phyloP scores from a whole-genome alignment of 2,797 vertebrate species.

The Decapterus maruadsi region DNA sequence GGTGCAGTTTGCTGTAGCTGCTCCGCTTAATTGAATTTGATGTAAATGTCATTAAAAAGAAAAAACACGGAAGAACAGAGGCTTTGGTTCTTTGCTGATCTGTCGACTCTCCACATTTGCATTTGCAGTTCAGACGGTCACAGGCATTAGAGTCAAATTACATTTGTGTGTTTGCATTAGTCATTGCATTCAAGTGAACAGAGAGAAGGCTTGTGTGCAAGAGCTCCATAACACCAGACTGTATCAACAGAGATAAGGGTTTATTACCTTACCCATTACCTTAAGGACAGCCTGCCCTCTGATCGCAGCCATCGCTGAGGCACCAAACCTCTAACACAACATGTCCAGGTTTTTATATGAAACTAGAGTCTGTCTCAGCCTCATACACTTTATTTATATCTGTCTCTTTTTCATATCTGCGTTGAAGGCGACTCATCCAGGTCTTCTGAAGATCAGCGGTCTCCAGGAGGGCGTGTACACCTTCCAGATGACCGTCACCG shows the following conservation, averaged over 20 bases:
- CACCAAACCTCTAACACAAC: not conserved
- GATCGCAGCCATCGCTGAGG: not conserved
- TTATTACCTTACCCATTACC: conserved; percentile 21
- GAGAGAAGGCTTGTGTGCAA: conserved; percentile 7
- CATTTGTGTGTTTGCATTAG: conserved; percentile 40
- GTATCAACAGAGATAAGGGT: conserved; percentile 60
- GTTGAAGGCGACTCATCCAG: conserved; percentile 91
- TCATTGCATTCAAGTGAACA: conserved; percentile 47
- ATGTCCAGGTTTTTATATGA: not conserved
- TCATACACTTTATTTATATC: not conserved
- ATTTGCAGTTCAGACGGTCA: conserved; percentile 16
- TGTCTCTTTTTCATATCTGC: not conserved
- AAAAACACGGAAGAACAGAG: not conserved
- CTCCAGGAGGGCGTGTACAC: conserved; percentile 90
- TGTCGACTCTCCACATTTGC: conserved; percentile 25
- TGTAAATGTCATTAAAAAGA: not conserved
- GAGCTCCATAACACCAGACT: conserved; percentile 26
- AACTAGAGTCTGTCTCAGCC: not conserved
- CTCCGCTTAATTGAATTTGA: not conserved
- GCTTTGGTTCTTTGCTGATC: conserved; percentile 1
- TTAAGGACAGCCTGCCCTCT: conserved; percentile 20
- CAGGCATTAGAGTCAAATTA: conserved; percentile 18
- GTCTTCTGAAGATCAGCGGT: conserved; percentile 91
- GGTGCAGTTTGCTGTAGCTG: not conserved
- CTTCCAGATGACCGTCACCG: conserved; percentile 93